Evolutionary conservation across 2,797 vertebrate genomes (phyloP).

Genomic region (Xerus rutilus): DNA sequence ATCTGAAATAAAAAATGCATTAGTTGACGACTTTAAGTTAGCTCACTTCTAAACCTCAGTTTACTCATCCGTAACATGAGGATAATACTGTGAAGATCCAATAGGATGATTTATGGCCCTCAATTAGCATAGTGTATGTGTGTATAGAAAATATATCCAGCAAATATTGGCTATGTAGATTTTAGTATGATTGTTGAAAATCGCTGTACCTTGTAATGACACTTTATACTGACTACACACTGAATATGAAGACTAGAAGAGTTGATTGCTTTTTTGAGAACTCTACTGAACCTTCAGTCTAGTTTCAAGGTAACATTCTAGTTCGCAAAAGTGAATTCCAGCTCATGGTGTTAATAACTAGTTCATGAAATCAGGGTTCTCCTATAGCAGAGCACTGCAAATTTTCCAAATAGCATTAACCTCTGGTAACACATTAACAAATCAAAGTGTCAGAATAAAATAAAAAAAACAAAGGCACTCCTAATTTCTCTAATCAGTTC

Average conservation of each 20-base stretch:
- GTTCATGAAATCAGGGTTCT: not conserved
- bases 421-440: constrained; percentile 22
- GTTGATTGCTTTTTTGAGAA: not conserved
- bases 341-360: not conserved
- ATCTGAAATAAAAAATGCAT: constrained; percentile 23
- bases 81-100: not conserved
- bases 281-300: not conserved
- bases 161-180: not conserved
- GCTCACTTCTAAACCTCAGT: not conserved
- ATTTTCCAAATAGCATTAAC: constrained; percentile 47
- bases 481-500: not conserved
- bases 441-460: constrained; percentile 47
- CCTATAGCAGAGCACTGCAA: not conserved
- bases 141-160: not conserved
- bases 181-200: not conserved
- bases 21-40: constrained; percentile 14
- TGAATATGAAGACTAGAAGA: not conserved
- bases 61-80: constrained; percentile 25
- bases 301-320: constrained; percentile 4
- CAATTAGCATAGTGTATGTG: not conserved
- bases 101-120: not conserved
- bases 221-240: not conserved
- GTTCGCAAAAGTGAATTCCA: constrained; percentile 4
- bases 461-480: not conserved
- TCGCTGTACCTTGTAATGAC: not conserved